These are phyloP conservation scores for Leptodactylus fallax DNA, from an alignment of 2,797 vertebrate species.

Conservation along the genomic window DNA sequence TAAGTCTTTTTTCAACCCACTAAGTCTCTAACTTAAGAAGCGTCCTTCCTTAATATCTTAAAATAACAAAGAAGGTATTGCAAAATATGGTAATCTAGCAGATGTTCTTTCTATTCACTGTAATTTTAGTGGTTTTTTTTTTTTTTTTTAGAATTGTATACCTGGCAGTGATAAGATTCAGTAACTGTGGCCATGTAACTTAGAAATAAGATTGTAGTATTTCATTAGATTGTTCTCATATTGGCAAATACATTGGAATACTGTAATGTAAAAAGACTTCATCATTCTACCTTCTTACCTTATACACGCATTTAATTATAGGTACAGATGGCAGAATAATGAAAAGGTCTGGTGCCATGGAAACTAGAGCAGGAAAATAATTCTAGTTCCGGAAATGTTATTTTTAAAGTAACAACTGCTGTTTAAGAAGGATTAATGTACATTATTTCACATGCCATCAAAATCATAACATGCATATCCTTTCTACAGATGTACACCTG, in stretches of 20 bases:
- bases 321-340: constrained; percentile 47
- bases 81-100: neutral
- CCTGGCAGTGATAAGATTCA: neutral
- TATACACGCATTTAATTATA: constrained; percentile 50
- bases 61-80: neutral
- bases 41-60: neutral
- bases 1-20: no score
- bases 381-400: constrained; percentile 28
- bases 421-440: constrained; percentile 3
- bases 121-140: neutral
- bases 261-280: constrained; percentile 6
- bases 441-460: neutral
- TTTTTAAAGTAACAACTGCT: constrained; percentile 42
- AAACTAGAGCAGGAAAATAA: constrained; percentile 47
- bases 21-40: no score
- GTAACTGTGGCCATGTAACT: neutral
- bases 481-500: neutral
- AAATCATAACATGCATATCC: neutral
- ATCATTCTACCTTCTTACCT: constrained; percentile 41
- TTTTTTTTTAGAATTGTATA: neutral
- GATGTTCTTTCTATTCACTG: neutral
- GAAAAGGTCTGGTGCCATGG: constrained; percentile 56
- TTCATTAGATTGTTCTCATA: constrained; percentile 21
- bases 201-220: constrained; percentile 11
- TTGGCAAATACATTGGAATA: constrained; percentile 30